phyloP scores from a whole-genome alignment of 2,113 vertebrate species.

The Xiphophorus maculatus region DNA sequence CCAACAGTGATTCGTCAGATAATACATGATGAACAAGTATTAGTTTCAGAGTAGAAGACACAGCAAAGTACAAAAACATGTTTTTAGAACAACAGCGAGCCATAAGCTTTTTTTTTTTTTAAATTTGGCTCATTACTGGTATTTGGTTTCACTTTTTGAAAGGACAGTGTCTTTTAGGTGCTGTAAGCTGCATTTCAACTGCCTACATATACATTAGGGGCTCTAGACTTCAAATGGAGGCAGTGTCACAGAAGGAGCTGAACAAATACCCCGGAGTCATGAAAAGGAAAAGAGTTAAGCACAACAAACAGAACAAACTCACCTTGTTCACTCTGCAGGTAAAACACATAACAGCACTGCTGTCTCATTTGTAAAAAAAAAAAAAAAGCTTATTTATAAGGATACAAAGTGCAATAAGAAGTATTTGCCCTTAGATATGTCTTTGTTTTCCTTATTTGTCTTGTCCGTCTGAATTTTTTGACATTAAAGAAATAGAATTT shows the following conservation, averaged over 20 bases:
- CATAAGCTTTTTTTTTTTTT: slow-evolving; percentile 18
- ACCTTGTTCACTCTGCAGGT: not conserved
- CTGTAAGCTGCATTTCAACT: slow-evolving; percentile 40
- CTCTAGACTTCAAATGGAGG: slow-evolving; percentile 9
- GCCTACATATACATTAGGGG: slow-evolving; percentile 51
- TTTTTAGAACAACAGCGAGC: slow-evolving; percentile 6
- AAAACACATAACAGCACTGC: not conserved
- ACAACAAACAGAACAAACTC: not conserved
- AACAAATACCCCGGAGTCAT: not conserved
- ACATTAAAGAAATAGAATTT: too few relatives aligned
- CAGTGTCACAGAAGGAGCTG: not conserved
- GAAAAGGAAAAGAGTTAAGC: not conserved
- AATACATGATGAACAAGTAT: not conserved
- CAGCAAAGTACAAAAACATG: not conserved
- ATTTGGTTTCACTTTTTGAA: slow-evolving; percentile 28
- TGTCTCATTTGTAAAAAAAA: too few relatives aligned
- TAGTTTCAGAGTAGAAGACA: slow-evolving; percentile 8
- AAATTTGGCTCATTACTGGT: slow-evolving; percentile 25
- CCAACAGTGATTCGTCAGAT: not conserved
- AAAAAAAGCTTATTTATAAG: not conserved
- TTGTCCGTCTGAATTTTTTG: too few relatives aligned
- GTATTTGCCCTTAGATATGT: not conserved
- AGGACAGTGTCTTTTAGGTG: slow-evolving; percentile 34
- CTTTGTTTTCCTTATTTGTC: not conserved
- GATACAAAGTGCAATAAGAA: not conserved